phyloP scores from a whole-genome alignment of 1,140 invertebrate species.

The Trichonephila inaurata region DNA sequence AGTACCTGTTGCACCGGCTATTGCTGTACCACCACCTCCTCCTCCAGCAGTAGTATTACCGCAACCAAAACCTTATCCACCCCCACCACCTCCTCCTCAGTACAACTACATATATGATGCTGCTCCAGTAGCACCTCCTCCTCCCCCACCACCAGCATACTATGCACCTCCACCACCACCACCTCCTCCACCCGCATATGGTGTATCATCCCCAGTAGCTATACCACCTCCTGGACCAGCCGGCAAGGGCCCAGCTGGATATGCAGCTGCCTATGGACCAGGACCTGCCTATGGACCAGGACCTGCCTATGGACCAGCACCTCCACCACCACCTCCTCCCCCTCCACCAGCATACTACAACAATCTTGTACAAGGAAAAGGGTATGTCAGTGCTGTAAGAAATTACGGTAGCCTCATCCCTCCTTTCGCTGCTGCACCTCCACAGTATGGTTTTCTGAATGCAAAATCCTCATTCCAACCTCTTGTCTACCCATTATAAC shows the following conservation, averaged over 20 bases:
- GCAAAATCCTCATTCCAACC: conserved; percentile 30
- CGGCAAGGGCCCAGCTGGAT: neutral
- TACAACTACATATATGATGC: conserved; percentile 32
- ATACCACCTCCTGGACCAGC: neutral
- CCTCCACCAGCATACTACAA: conserved; percentile 49
- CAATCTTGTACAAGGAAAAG: conserved; percentile 41
- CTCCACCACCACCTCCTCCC: neutral
- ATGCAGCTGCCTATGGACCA: conserved; percentile 8
- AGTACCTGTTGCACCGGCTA: conserved; percentile 70
- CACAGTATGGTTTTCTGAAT: conserved; percentile 36
- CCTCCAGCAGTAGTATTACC: conserved; percentile 64
- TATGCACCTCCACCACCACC: conserved; percentile 1
- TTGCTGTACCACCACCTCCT: conserved; percentile 14
- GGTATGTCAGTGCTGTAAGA: conserved; percentile 53
- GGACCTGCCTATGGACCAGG: neutral
- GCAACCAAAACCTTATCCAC: conserved; percentile 35
- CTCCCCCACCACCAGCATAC: conserved; percentile 56
- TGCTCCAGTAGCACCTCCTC: neutral
- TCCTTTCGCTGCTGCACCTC: conserved; percentile 20
- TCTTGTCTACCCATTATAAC: conserved; percentile 56
- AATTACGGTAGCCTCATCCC: conserved; percentile 15
- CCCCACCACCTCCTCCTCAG: conserved; percentile 52
- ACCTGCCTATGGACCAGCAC: conserved; percentile 12
- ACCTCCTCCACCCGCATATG: conserved; percentile 5
- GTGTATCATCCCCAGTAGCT: neutral